Evolutionary conservation across 2,888 invertebrate genomes (phyloP).

Genomic region (Dexiosoma caninum): DNA sequence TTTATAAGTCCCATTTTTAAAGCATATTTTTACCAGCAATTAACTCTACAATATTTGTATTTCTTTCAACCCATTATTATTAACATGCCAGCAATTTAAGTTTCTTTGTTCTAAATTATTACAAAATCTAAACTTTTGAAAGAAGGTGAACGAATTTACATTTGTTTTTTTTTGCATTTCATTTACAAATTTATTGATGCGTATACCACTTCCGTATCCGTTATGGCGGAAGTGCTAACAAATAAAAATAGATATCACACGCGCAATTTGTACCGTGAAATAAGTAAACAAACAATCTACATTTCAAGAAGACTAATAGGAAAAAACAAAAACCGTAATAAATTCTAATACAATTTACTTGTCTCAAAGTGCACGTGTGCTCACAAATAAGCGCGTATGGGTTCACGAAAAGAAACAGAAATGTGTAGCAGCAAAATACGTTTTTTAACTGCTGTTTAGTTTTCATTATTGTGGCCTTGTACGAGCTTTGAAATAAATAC

Average conservation of each 20-base stretch:
- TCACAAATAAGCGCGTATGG: background rate
- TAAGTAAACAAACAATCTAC: background rate
- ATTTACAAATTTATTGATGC: slow-evolving; percentile 18
- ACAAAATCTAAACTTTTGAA: background rate
- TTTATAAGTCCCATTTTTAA: no score
- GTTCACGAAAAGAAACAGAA: background rate
- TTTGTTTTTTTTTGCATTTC: slow-evolving; percentile 20
- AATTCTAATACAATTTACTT: background rate
- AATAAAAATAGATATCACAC: slow-evolving; percentile 1
- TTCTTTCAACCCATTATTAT: no score
- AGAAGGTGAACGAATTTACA: background rate
- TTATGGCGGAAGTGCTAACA: slow-evolving; percentile 39
- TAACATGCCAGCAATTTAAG: no score
- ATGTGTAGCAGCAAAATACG: background rate
- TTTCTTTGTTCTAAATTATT: background rate
- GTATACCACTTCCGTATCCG: slow-evolving; percentile 46
- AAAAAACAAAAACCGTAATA: background rate
- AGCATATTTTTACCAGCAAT: no score
- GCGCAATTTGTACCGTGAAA: background rate
- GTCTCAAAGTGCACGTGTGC: background rate
- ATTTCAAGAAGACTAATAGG: background rate
- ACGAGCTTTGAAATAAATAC: no score
- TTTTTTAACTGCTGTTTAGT: background rate
- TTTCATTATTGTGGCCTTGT: background rate
- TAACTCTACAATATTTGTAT: no score